Evolutionary conservation across 2,113 vertebrate genomes (phyloP).

Genomic region (Sinocyclocheilus anshuiensis): DNA sequence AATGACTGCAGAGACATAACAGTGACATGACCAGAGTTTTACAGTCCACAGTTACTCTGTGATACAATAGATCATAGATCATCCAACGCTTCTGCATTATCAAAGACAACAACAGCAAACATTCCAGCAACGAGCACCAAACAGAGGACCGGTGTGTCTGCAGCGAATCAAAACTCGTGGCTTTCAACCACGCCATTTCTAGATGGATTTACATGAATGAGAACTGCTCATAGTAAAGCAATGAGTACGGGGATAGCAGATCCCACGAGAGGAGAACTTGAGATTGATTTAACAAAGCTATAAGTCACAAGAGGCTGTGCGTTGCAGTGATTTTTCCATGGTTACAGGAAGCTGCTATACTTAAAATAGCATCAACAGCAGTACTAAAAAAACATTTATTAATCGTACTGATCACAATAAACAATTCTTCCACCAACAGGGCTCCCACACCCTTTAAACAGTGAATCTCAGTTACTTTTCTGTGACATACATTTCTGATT

Average conservation of each 20-base stretch:
- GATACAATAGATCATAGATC: slow-evolving; percentile 36
- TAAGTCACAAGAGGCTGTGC: neutral
- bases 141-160: neutral
- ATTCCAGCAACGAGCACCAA: slow-evolving; percentile 7
- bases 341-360: neutral
- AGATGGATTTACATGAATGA: neutral
- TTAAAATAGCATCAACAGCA: neutral
- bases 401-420: neutral
- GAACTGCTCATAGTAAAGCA: neutral
- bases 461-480: neutral
- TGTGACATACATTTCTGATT: neutral
- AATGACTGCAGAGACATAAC: slow-evolving; percentile 18
- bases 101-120: slow-evolving; percentile 26
- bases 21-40: neutral
- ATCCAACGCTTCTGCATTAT: slow-evolving; percentile 25
- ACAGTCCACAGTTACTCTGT: slow-evolving; percentile 13
- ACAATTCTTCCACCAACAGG: neutral
- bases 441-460: neutral
- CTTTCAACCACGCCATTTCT: neutral
- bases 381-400: neutral
- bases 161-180: neutral
- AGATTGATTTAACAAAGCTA: neutral
- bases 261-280: neutral
- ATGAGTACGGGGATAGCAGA: neutral
- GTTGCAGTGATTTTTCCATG: neutral